phyloP scores from a whole-genome alignment of 2,113 vertebrate genomes.

The Psettodes erumei region DNA sequence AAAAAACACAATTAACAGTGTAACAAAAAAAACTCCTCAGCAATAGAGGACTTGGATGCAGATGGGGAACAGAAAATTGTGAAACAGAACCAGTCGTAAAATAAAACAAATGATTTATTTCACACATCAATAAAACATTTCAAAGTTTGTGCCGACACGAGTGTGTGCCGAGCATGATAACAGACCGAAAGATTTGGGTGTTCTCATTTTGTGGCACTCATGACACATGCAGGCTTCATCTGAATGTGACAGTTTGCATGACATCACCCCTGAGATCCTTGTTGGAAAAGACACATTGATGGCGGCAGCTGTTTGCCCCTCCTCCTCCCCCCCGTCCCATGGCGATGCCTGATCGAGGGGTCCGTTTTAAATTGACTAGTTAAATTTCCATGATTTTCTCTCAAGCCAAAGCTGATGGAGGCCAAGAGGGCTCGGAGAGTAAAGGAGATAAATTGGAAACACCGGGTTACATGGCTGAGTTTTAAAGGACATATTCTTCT shows the following conservation, averaged over 20 bases:
- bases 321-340: slow-evolving; percentile 25
- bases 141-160: neutral
- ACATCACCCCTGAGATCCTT: slow-evolving; percentile 46
- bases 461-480: slow-evolving; percentile 45
- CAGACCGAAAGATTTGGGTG: neutral
- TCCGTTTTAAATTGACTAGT: slow-evolving; percentile 56
- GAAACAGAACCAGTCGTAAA: no score
- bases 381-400: slow-evolving; percentile 51
- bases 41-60: neutral
- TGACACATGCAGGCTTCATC: slow-evolving; percentile 11
- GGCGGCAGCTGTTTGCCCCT: slow-evolving; percentile 28
- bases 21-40: slow-evolving; percentile 5
- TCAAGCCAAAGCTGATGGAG: slow-evolving; percentile 9
- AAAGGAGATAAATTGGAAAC: slow-evolving; percentile 54
- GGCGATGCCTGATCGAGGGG: slow-evolving; percentile 37
- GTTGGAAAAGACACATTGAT: slow-evolving; percentile 18
- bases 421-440: slow-evolving; percentile 31
- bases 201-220: neutral
- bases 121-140: neutral
- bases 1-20: neutral
- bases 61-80: slow-evolving; percentile 4
- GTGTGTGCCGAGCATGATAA: neutral
- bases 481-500: slow-evolving; percentile 39
- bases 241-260: slow-evolving; percentile 42
- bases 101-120: no score